These are phyloP conservation scores for Ophion obscuratus DNA, from an alignment of 2,888 invertebrate genomes.

Conservation along the genomic window DNA sequence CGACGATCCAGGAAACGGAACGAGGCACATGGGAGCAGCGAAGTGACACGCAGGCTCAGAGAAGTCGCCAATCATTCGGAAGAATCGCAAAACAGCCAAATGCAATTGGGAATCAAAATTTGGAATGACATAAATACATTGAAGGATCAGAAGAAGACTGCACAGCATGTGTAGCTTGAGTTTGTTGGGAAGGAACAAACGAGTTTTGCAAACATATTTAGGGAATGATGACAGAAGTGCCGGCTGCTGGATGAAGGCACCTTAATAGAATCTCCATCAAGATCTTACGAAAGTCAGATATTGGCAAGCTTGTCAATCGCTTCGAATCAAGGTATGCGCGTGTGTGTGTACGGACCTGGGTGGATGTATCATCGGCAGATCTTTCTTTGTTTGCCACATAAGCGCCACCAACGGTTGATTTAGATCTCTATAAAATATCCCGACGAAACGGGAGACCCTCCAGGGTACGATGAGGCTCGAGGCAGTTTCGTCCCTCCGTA, in stretches of 20 bases:
- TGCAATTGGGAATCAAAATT: slow-evolving; percentile 27
- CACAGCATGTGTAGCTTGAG: slow-evolving; percentile 11
- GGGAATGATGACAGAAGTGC: slow-evolving; percentile 79
- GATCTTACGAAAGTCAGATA: slow-evolving; percentile 8
- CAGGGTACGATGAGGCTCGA: slow-evolving; percentile 61
- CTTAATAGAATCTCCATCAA: neutral
- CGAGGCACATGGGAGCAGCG: slow-evolving; percentile 28
- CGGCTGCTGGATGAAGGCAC: slow-evolving; percentile 59
- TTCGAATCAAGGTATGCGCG: neutral
- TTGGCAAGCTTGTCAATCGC: neutral
- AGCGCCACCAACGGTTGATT: slow-evolving; percentile 44
- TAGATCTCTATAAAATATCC: slow-evolving; percentile 44
- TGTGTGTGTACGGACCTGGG: slow-evolving; percentile 15
- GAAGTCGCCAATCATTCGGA: slow-evolving; percentile 43
- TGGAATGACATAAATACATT: slow-evolving; percentile 23
- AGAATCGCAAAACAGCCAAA: slow-evolving; percentile 24
- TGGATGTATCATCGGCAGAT: neutral
- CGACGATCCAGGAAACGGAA: slow-evolving; percentile 45
- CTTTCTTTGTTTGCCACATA: slow-evolving; percentile 53
- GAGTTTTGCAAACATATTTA: slow-evolving; percentile 82
- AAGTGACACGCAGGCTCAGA: slow-evolving; percentile 33
- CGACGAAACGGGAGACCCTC: slow-evolving; percentile 48
- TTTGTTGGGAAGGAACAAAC: slow-evolving; percentile 61
- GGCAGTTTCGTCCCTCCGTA: slow-evolving; percentile 11
- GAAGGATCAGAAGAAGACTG: slow-evolving; percentile 16